Conservation (phyloP, 2,888 invertebrate genomes). For the Drosophila colorata region DNA sequence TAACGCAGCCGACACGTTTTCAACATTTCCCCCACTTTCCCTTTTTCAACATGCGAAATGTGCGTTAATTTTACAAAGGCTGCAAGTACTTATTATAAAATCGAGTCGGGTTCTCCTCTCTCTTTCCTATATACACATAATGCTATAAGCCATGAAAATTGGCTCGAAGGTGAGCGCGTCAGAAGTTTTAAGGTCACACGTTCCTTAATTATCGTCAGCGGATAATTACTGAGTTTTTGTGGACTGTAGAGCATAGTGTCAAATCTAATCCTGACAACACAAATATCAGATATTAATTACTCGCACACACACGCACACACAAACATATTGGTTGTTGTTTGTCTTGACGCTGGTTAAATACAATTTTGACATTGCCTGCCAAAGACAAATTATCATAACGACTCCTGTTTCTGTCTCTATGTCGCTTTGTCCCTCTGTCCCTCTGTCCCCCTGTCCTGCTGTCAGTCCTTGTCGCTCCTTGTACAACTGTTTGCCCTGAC, state of each 20-base stretch:
- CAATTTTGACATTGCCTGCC: constrained; percentile 57
- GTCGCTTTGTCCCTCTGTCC: neutral
- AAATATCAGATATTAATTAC: constrained; percentile 55
- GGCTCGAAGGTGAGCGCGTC: constrained; percentile 42
- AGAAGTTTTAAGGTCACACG: constrained; percentile 53
- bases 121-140: neutral
- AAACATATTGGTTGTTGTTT: constrained; percentile 26
- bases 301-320: constrained; percentile 23
- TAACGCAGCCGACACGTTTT: constrained; percentile 35
- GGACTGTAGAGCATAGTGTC: constrained; percentile 18
- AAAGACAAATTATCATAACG: constrained; percentile 65
- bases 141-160: constrained; percentile 6
- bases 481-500: constrained; percentile 45
- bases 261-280: constrained; percentile 43
- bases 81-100: constrained; percentile 18
- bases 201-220: constrained; percentile 40
- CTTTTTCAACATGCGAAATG: constrained; percentile 11
- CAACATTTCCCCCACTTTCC: constrained; percentile 26
- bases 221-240: constrained; percentile 34
- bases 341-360: constrained; percentile 50
- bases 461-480: constrained; percentile 25
- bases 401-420: constrained; percentile 8
- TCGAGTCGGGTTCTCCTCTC: constrained; percentile 6
- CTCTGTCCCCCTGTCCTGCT: neutral
- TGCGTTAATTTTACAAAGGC: constrained; percentile 41